Evolutionary conservation across 2,113 vertebrate species (phyloP).

Genomic region (Dipodomys spectabilis): DNA sequence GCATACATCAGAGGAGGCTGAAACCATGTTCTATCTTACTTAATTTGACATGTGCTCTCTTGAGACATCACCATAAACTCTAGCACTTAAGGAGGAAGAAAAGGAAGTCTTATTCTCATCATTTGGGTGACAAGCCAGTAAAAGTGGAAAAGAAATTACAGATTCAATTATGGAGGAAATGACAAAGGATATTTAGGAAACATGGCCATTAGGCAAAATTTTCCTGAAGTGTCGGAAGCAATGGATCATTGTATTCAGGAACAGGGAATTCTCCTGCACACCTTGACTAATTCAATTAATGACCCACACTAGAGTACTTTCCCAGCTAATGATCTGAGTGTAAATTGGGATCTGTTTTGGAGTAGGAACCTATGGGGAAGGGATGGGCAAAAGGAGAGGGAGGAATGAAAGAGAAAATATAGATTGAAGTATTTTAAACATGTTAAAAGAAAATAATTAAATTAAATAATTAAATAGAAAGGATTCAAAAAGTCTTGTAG

Average conservation of each 20-base stretch:
- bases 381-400: too few species aligned
- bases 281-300: background rate
- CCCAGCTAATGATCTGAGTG: background rate
- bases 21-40: background rate
- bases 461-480: too few species aligned
- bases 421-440: too few species aligned
- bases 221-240: constrained; percentile 6
- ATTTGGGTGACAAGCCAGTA: constrained; percentile 16
- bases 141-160: constrained; percentile 29
- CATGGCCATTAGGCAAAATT: background rate
- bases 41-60: background rate
- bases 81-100: background rate
- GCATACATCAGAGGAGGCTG: background rate
- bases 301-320: background rate
- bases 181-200: background rate
- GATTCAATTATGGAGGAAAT: background rate
- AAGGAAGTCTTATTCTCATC: background rate
- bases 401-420: too few species aligned
- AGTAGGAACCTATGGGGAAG: too few species aligned
- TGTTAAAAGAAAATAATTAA: too few species aligned
- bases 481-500: too few species aligned
- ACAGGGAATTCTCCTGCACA: background rate
- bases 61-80: background rate
- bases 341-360: too few species aligned
- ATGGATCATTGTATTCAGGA: background rate